Conservation (phyloP, 53 echinoderm and acorn worm genomes). For the Holothuria leucospilota region DNA sequence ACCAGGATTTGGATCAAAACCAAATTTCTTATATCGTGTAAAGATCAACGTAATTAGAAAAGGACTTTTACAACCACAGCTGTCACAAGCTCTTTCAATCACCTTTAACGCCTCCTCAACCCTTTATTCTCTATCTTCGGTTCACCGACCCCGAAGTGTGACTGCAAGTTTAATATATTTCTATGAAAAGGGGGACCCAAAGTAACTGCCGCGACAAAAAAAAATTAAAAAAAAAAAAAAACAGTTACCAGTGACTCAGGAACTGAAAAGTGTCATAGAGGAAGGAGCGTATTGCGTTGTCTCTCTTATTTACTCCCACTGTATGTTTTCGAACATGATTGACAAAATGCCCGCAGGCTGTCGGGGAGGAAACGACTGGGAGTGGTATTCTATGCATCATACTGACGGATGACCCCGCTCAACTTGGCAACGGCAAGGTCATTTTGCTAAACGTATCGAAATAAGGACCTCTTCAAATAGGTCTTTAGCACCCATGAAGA, state of each 20-base stretch:
- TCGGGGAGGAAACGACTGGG: constrained; percentile 28
- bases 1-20: constrained; percentile 13
- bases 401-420: constrained; percentile 22
- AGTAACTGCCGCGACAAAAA: neutral
- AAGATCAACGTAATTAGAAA: constrained; percentile 32
- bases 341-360: constrained; percentile 8
- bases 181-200: no score
- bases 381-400: neutral
- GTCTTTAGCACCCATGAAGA: neutral
- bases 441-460: neutral
- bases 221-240: no score
- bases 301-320: neutral
- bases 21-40: neutral
- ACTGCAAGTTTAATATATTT: constrained; percentile 23
- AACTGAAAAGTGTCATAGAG: no score
- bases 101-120: neutral
- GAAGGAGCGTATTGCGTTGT: no score
- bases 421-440: constrained; percentile 28
- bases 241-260: no score
- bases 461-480: constrained; percentile 11
- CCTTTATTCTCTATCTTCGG: neutral
- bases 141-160: constrained; percentile 35
- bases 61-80: constrained; percentile 25
- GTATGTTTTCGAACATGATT: neutral
- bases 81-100: constrained; percentile 9